Percentiles rank a stretch among this genome's conserved stretches.
Conservation (phyloP, 2,888 invertebrate species). For the Dastarcus helophoroides region DNA sequence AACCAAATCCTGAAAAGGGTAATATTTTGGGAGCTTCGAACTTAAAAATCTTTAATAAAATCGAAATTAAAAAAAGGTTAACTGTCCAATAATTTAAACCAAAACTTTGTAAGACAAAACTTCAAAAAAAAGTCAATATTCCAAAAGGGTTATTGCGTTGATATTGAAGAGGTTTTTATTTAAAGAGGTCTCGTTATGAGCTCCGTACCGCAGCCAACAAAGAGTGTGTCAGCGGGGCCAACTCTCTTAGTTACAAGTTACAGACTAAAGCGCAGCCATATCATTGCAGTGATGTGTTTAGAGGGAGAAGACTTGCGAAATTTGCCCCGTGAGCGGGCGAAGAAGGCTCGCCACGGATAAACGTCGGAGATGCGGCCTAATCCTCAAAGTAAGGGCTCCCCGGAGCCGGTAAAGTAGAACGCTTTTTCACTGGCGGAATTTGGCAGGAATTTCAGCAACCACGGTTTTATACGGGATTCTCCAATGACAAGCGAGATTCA, state of each 20-base stretch:
- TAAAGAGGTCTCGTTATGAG: no score
- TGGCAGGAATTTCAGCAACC: constrained; percentile 15
- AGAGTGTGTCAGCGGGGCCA: background rate
- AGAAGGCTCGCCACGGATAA: background rate
- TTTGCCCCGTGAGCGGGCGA: background rate
- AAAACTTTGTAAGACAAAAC: no score
- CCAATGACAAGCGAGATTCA: constrained; percentile 24
- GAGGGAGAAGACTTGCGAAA: background rate
- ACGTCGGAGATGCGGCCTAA: constrained; percentile 14
- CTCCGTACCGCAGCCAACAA: background rate
- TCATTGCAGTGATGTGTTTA: no score
- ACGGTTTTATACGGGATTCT: constrained; percentile 22
- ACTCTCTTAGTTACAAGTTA: background rate
- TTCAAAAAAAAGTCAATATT: no score
- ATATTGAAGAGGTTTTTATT: no score
- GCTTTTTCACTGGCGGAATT: constrained; percentile 20
- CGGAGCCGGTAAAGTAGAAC: constrained; percentile 16
- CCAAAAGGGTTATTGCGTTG: no score
- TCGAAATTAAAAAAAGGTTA: no score
- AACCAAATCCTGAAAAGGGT: no score
- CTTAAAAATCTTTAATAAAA: no score
- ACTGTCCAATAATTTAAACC: no score
- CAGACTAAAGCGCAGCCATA: no score
- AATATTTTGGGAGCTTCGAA: no score
- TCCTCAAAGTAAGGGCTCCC: constrained; percentile 21